Percentiles rank a stretch among this genome's conserved stretches.
Evolutionary conservation across 2,797 vertebrate genomes (phyloP).

Genomic region (Squalus acanthias): DNA sequence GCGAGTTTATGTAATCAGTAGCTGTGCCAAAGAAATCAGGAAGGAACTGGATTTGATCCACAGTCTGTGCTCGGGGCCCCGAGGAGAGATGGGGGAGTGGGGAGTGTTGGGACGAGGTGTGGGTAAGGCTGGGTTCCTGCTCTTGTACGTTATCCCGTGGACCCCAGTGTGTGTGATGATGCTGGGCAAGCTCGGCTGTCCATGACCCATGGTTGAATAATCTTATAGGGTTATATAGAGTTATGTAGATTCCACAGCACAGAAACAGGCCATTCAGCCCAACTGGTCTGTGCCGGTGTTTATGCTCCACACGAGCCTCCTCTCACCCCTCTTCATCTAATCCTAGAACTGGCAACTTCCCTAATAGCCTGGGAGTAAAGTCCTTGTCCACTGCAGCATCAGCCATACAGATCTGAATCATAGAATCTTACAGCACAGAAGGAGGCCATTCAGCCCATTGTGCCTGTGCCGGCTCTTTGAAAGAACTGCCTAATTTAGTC

Average conservation of each 20-base stretch:
- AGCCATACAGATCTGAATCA: no score
- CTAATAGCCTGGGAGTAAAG: no score
- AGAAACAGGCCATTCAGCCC: neutral
- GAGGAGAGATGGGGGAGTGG: neutral
- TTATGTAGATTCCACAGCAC: neutral
- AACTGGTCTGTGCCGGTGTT: neutral
- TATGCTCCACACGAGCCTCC: neutral
- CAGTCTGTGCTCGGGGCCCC: neutral
- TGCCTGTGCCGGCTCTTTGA: no score
- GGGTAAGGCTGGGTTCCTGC: neutral
- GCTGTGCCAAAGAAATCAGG: constrained; percentile 9
- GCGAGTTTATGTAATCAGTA: neutral
- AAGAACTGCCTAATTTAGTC: no score
- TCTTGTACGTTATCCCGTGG: neutral
- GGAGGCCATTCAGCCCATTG: no score
- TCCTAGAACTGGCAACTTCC: no score
- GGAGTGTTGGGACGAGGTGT: neutral
- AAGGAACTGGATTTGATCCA: neutral
- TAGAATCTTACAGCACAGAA: no score
- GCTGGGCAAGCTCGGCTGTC: neutral
- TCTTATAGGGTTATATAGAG: neutral
- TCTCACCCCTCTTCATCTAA: neutral
- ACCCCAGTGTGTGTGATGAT: neutral
- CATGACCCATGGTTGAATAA: neutral
- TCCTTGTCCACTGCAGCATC: no score